Evolutionary conservation across 2,888 invertebrate species (phyloP).

Genomic region (Anticlea derivata): DNA sequence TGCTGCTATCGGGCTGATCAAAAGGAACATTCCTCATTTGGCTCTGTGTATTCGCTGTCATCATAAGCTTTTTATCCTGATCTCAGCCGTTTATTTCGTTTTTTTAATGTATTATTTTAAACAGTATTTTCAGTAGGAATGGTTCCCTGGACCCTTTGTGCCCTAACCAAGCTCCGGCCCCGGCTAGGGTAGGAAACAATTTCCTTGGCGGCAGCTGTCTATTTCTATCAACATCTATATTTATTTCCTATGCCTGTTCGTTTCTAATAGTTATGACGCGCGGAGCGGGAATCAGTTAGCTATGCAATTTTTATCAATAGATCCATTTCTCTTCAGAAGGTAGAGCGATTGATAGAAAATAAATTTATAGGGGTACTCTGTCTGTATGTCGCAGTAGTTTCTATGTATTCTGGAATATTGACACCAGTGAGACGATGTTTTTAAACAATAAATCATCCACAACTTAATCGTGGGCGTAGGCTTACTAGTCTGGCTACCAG

Average conservation of each 20-base stretch:
- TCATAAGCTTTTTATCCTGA: no score
- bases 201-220: conserved; percentile 36
- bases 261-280: conserved; percentile 14
- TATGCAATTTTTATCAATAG: conserved; percentile 2
- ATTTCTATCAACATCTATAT: conserved; percentile 34
- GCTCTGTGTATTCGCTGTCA: no score
- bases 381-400: no score
- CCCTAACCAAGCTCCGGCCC: conserved; percentile 9
- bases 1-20: no score
- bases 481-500: conserved; percentile 20
- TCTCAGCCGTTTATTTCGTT: no score
- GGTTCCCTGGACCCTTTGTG: no score
- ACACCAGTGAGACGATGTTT: no score
- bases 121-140: no score
- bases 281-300: neutral
- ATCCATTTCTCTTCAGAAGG: neutral
- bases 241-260: conserved; percentile 29
- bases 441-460: conserved; percentile 5
- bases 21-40: no score
- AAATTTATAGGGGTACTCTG: no score
- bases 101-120: no score
- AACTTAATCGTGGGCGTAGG: conserved; percentile 14
- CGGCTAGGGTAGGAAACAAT: conserved; percentile 32
- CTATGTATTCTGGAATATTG: no score
- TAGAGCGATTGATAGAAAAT: neutral